These are phyloP conservation scores for Trichopoda pennipes DNA, from an alignment of 2,888 invertebrate species.

Conservation along the genomic window DNA sequence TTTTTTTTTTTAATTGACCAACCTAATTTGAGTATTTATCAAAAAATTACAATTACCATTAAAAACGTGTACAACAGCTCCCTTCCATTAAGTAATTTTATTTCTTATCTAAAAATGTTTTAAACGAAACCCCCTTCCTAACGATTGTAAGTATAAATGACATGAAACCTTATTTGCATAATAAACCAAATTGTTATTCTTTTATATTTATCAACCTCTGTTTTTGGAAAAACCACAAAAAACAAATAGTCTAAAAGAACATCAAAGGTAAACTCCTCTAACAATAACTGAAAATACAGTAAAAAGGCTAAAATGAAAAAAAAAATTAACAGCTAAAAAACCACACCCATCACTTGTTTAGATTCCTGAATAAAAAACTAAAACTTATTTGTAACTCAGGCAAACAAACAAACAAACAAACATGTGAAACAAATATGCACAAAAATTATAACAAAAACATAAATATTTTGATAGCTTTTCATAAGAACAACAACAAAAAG, in stretches of 20 bases:
- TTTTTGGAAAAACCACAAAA: slow-evolving; percentile 57
- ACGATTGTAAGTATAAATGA: slow-evolving; percentile 11
- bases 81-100: slow-evolving; percentile 23
- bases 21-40: slow-evolving; percentile 39
- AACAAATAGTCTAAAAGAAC: slow-evolving; percentile 44
- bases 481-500: slow-evolving; percentile 38
- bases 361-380: slow-evolving; percentile 30
- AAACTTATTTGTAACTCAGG: slow-evolving; percentile 55
- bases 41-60: slow-evolving; percentile 24
- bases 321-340: slow-evolving; percentile 47
- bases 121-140: slow-evolving; percentile 48
- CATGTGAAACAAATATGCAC: slow-evolving; percentile 45
- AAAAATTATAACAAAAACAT: slow-evolving; percentile 47
- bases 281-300: slow-evolving; percentile 4
- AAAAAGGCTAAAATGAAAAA: slow-evolving; percentile 32
- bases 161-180: slow-evolving; percentile 67
- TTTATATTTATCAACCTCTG: slow-evolving; percentile 27
- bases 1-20: slow-evolving; percentile 17
- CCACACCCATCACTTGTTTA: slow-evolving; percentile 56
- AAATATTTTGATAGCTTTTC: slow-evolving; percentile 70
- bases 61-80: neutral
- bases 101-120: slow-evolving; percentile 50
- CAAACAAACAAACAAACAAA: slow-evolving; percentile 36
- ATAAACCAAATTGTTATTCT: slow-evolving; percentile 56
- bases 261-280: slow-evolving; percentile 64